Evolutionary conservation across 1,140 invertebrate genomes (phyloP).

Genomic region (Drosophila bipectinata): DNA sequence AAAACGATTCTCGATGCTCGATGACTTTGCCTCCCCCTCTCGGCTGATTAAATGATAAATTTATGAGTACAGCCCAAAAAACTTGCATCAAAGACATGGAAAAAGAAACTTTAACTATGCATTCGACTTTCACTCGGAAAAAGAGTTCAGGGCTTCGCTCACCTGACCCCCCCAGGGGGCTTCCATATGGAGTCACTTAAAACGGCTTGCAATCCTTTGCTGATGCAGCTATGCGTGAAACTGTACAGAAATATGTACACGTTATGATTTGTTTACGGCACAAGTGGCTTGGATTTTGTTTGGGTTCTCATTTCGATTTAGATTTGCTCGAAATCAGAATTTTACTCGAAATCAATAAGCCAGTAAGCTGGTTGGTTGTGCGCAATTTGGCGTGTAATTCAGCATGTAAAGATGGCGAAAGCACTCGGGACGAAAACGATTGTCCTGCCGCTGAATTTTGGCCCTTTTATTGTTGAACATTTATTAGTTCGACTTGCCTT

Average conservation of each 20-base stretch:
- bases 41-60: constrained; percentile 66
- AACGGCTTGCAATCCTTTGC: constrained; percentile 45
- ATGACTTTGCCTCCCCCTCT: constrained; percentile 28
- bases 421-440: constrained; percentile 2
- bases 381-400: constrained; percentile 79
- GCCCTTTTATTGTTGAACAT: constrained; percentile 62
- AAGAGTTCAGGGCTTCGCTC: constrained; percentile 12
- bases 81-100: constrained; percentile 15
- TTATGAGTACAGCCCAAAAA: constrained; percentile 53
- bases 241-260: constrained; percentile 66
- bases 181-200: constrained; percentile 40
- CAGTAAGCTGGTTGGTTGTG: constrained; percentile 53
- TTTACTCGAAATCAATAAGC: constrained; percentile 69
- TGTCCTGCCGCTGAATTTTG: constrained; percentile 30
- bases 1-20: constrained; percentile 58
- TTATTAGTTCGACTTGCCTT: constrained; percentile 77
- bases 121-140: constrained; percentile 23
- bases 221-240: constrained; percentile 68
- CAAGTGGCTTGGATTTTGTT: constrained; percentile 32
- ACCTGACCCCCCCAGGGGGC: neutral
- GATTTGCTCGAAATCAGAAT: constrained; percentile 45
- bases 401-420: constrained; percentile 69
- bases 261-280: constrained; percentile 80
- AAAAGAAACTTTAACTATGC: constrained; percentile 63
- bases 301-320: constrained; percentile 19